Evolutionary conservation across 2,113 vertebrate species (phyloP).

Genomic region (Oreochromis tanganicae): DNA sequence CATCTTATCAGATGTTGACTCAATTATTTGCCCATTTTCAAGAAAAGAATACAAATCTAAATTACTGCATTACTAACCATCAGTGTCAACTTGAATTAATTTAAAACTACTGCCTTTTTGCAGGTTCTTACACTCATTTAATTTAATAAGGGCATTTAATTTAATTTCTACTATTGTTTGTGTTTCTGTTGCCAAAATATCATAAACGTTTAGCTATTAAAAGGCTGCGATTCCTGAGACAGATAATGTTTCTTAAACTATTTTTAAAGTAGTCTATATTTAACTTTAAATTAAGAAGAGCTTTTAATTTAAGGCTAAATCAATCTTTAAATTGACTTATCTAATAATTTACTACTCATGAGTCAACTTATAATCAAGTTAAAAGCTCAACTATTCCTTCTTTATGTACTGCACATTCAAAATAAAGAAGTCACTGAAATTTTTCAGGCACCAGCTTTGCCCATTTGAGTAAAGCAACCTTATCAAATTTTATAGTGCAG

Average conservation of each 20-base stretch:
- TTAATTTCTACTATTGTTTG: not conserved
- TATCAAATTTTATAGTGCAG: not conserved
- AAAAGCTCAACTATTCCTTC: not conserved
- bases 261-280: not conserved
- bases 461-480: not conserved
- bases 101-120: not conserved
- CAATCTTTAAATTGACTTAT: not conserved
- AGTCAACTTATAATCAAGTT: not conserved
- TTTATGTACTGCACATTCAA: not conserved
- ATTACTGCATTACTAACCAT: not conserved
- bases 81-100: not conserved
- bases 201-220: not conserved
- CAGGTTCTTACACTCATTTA: not conserved
- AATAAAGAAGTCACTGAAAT: not conserved
- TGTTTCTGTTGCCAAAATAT: not conserved
- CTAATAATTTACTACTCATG: not conserved
- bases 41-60: not conserved
- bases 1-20: not conserved
- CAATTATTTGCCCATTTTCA: not conserved
- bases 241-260: not conserved
- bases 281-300: not conserved
- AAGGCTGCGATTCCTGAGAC: not conserved
- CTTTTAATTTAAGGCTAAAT: not conserved
- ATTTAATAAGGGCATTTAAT: not conserved
- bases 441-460: not conserved